A percentile compares a stretch with the other conserved stretches of the same genome.
phyloP scores from a whole-genome alignment of 2,888 invertebrate species.

The Trachelus stipa region DNA sequence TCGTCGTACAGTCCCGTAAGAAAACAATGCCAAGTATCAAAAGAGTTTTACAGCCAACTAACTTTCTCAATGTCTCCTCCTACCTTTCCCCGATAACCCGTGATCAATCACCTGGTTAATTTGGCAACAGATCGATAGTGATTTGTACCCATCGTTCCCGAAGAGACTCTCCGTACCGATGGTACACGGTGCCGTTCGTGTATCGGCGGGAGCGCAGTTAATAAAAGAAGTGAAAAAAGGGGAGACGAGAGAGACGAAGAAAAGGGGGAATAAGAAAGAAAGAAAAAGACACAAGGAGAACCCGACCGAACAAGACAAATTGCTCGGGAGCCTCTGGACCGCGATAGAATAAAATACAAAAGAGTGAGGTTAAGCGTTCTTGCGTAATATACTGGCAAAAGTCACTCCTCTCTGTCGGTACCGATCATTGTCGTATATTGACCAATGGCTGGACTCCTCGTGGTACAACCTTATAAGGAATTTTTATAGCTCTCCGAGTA shows the following conservation, averaged over 20 bases:
- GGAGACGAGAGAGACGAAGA: conserved; percentile 10
- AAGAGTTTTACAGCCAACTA: neutral
- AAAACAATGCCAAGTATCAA: neutral
- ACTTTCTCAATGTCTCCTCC: conserved; percentile 7
- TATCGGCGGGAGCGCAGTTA: conserved; percentile 3
- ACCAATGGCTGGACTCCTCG: neutral
- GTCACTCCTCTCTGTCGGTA: neutral
- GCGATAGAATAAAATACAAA: neutral
- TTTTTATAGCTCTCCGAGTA: neutral
- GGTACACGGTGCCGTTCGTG: conserved; percentile 9
- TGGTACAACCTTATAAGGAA: neutral
- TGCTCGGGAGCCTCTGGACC: neutral
- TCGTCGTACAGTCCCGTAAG: neutral
- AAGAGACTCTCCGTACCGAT: neutral
- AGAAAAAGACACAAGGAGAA: conserved; percentile 7
- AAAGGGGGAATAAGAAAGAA: neutral
- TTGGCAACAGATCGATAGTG: conserved; percentile 27
- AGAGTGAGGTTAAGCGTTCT: neutral
- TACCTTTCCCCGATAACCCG: neutral
- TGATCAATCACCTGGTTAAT: conserved; percentile 25
- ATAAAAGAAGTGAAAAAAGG: neutral
- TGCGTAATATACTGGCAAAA: neutral
- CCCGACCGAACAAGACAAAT: conserved; percentile 4
- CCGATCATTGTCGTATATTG: neutral
- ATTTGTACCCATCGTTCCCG: conserved; percentile 21